Percentiles rank a stretch among this genome's conserved stretches.
Conservation (phyloP, 2,113 vertebrate genomes). For the Phylloscopus trochiloides region DNA sequence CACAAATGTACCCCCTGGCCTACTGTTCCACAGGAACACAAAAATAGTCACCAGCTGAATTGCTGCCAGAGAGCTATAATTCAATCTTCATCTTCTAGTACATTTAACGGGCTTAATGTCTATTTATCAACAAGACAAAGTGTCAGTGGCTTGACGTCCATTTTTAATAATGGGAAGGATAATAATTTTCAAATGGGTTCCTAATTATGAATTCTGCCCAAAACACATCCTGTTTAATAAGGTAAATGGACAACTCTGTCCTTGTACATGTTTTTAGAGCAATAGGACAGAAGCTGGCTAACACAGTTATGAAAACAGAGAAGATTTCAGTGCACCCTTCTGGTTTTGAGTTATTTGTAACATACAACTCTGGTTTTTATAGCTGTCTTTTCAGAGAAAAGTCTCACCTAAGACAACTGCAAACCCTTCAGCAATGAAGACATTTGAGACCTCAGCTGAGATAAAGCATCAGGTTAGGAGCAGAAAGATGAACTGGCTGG, state of each 20-base stretch:
- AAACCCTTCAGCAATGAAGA: neutral
- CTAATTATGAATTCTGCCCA: neutral
- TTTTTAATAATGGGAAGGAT: neutral
- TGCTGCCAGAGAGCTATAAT: neutral
- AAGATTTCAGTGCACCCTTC: neutral
- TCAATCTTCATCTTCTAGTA: neutral
- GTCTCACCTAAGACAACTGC: neutral
- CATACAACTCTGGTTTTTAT: neutral
- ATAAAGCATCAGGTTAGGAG: neutral
- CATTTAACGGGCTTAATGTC: neutral
- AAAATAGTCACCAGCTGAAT: neutral
- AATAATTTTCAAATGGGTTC: neutral
- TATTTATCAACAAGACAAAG: neutral
- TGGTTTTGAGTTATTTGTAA: neutral
- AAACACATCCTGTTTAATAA: neutral
- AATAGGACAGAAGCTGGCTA: neutral
- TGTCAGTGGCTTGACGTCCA: neutral
- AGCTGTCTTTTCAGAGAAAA: neutral
- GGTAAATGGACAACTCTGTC: neutral
- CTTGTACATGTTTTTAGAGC: neutral
- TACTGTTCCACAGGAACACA: neutral
- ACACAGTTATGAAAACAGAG: neutral
- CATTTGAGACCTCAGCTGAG: neutral
- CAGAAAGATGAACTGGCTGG: neutral
- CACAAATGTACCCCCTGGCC: neutral